Conservation (phyloP, 2,797 vertebrate genomes). For the Neosilurus hyrtlii region DNA sequence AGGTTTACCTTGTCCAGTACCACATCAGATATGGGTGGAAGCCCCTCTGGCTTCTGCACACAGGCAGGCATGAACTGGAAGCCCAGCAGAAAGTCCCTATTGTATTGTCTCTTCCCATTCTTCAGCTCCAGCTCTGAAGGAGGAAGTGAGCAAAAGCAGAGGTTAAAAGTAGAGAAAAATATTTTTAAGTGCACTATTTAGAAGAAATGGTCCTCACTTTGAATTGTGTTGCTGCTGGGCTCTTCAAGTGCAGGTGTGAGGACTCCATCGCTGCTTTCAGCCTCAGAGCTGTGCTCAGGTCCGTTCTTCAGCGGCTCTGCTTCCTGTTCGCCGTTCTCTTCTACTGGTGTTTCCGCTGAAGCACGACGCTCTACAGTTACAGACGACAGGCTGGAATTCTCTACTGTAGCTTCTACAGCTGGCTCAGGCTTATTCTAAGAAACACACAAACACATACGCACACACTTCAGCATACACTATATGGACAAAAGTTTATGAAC, state of each 20-base stretch:
- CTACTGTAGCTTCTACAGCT: conserved; percentile 44
- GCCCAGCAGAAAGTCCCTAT: conserved; percentile 88
- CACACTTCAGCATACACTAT: not conserved
- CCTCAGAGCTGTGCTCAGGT: conserved; percentile 81
- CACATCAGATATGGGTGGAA: conserved; percentile 95
- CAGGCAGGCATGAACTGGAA: conserved; percentile 97
- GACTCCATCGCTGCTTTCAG: conserved; percentile 75
- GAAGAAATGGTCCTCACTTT: conserved; percentile 39
- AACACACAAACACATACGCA: conserved; percentile 6
- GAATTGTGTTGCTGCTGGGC: conserved; percentile 68
- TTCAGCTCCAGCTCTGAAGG: conserved; percentile 78
- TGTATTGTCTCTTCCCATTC: conserved; percentile 90
- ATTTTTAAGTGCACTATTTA: not conserved
- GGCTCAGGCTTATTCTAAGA: conserved; percentile 67
- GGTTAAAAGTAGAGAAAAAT: not conserved
- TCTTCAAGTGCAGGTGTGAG: conserved; percentile 72
- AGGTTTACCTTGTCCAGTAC: conserved; percentile 91
- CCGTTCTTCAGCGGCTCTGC: conserved; percentile 85
- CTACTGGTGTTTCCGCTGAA: conserved; percentile 60
- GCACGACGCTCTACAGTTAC: conserved; percentile 68
- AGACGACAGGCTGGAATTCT: conserved; percentile 51
- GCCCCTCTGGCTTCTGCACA: conserved; percentile 93
- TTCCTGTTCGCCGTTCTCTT: conserved; percentile 86
- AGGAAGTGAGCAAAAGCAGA: not conserved
- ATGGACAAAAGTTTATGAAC: no score